These are phyloP conservation scores for Formica selysi DNA, from an alignment of 1,140 invertebrate genomes.

Conservation along the genomic window DNA sequence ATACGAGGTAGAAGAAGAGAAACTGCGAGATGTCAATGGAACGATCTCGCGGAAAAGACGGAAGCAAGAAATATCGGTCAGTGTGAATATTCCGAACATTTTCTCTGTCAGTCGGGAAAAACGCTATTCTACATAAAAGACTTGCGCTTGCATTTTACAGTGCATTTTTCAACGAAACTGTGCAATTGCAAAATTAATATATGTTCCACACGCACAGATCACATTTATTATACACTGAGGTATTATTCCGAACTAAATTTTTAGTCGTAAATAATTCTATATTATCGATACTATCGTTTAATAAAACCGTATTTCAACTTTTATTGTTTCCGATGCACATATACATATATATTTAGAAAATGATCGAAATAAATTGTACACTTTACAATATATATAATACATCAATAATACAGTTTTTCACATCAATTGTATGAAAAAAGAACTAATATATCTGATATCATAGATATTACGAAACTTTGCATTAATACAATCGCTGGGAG, in stretches of 20 bases:
- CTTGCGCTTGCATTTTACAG: not conserved
- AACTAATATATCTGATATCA: not conserved
- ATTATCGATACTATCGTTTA: not conserved
- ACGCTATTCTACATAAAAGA: not conserved
- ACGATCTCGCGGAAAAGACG: not conserved
- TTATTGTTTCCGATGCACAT: not conserved
- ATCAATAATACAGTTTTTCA: not conserved
- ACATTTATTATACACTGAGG: not conserved
- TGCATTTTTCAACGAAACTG: not conserved
- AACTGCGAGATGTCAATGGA: constrained; percentile 17
- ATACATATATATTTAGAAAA: not conserved
- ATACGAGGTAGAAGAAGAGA: not conserved
- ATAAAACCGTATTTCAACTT: not conserved
- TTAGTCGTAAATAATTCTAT: not conserved
- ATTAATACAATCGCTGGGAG: not conserved
- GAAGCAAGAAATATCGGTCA: constrained; percentile 11
- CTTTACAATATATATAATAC: not conserved
- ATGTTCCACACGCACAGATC: not conserved
- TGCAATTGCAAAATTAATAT: not conserved
- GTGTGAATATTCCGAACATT: not conserved
- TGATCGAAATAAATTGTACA: not conserved
- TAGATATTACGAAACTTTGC: not conserved
- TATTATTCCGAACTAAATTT: not conserved
- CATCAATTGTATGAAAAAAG: not conserved
- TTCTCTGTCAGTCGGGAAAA: not conserved